Evolutionary conservation across 2,113 vertebrate genomes (phyloP), one percentile per base, ranked within the genome.

Genomic region (Pterocles gutturalis): DNA sequence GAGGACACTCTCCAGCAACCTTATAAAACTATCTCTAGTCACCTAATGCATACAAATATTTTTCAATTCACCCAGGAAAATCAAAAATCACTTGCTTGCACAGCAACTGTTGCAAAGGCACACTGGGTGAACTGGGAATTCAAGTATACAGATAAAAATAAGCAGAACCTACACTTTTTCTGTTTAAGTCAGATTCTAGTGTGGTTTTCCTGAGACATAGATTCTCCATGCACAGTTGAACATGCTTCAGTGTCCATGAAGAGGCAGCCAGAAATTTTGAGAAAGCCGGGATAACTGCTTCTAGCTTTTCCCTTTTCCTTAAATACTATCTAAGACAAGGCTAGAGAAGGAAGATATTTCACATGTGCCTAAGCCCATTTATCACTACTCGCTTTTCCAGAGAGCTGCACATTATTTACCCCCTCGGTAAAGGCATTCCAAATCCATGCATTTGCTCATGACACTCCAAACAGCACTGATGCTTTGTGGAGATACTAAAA

Each of bases 181-280:
- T n/a, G 4, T 25, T 62, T 34, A 55, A 92, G 16, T 38, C 25
- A 41, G 46, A 46, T 67, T 82, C 85, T 33, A 64, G 17, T 33
- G 22, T 17, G 16, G 22, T 22, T 79, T 62, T 88, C 22, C 57
- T 72, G 31, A 85, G 7, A 28, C 18, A 55, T 7, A 21, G 8
- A 53, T 85, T 62, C n/a, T 62, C 51, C 31, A 54, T 53, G 31
- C 15, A 21, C 43, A 75, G 25, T 8, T 79, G 57, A 85, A 54
- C 4, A 18, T 5, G 10, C 5, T 41, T 71, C 38, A 34, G 13
- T 9, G 13, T 29, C 28, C 46, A 36, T 0, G 2, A 49, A 60
- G 28, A 75, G 26, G 13, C 5, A 88, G 25, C 6, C 61, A 67
- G 33, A 46, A 0, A 36, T 22, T 80, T 79, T 21, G 6, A 45